These are phyloP conservation scores for Channa striata DNA, from an alignment of 2,797 vertebrate genomes.

Conservation along the genomic window DNA sequence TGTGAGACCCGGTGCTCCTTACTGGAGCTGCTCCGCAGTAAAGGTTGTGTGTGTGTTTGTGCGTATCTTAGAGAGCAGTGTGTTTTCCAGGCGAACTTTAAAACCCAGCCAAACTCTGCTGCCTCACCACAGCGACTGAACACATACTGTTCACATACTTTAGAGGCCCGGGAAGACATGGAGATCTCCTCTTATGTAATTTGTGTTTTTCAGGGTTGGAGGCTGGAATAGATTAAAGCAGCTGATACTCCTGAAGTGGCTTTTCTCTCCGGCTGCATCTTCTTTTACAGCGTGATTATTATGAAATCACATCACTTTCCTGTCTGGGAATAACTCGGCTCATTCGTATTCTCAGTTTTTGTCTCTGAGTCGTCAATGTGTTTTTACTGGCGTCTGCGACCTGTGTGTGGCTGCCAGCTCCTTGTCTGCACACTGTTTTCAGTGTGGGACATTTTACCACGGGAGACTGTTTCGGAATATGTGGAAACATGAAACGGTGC, in stretches of 20 bases:
- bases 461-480: constrained; percentile 48
- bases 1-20: constrained; percentile 2
- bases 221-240: constrained; percentile 74
- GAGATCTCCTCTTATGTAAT: constrained; percentile 76
- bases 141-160: constrained; percentile 60
- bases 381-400: constrained; percentile 62
- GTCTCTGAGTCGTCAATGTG: constrained; percentile 52
- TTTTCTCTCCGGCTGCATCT: constrained; percentile 52
- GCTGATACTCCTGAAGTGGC: constrained; percentile 54
- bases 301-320: constrained; percentile 76
- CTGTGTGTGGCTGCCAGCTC: constrained; percentile 61
- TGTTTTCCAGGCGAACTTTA: constrained; percentile 54
- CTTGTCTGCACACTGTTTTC: constrained; percentile 56
- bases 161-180: constrained; percentile 63
- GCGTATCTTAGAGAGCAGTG: constrained; percentile 44
- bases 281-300: constrained; percentile 64
- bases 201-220: constrained; percentile 61
- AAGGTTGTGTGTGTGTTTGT: constrained; percentile 28
- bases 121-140: constrained; percentile 52
- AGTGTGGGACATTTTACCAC: constrained; percentile 46
- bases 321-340: constrained; percentile 55
- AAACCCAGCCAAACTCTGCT: constrained; percentile 34
- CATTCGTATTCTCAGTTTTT: constrained; percentile 50
- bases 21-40: constrained; percentile 19
- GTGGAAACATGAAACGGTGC: constrained; percentile 41